Evolutionary conservation across 2,113 vertebrate genomes (phyloP).

Genomic region (Hippocampus barbouri): DNA sequence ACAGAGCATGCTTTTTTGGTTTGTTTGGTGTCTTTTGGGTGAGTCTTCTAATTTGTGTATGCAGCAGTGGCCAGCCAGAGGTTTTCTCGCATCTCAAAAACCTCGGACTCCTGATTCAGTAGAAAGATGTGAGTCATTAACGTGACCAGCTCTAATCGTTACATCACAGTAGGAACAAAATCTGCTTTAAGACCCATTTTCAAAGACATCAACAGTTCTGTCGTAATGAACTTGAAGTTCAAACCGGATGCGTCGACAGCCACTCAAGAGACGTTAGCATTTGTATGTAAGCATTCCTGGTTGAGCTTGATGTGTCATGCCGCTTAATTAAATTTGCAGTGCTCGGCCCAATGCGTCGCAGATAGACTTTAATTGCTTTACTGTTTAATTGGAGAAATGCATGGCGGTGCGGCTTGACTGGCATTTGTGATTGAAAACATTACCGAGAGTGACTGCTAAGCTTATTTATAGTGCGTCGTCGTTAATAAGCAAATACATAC

Average conservation of each 20-base stretch:
- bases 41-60: background rate
- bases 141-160: too few species aligned
- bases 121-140: too few species aligned
- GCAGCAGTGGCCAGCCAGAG: background rate
- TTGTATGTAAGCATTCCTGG: background rate
- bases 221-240: background rate
- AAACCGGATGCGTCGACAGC: background rate
- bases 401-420: constrained; percentile 7
- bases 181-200: too few species aligned
- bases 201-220: background rate
- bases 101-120: too few species aligned
- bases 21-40: too few species aligned
- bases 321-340: constrained; percentile 43
- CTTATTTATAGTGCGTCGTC: constrained; percentile 18
- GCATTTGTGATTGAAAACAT: constrained; percentile 5
- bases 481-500: constrained; percentile 5
- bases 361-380: constrained; percentile 43
- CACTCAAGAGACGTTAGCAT: background rate
- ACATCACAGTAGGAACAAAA: too few species aligned
- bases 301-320: constrained; percentile 1
- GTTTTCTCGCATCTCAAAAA: background rate
- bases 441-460: constrained; percentile 10
- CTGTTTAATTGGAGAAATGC: constrained; percentile 20
- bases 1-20: background rate
- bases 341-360: constrained; percentile 27